A percentile compares a stretch with the other conserved stretches of the same genome.
Evolutionary conservation across 2,888 invertebrate species (phyloP).

Genomic region (Drosophila gaucha): DNA sequence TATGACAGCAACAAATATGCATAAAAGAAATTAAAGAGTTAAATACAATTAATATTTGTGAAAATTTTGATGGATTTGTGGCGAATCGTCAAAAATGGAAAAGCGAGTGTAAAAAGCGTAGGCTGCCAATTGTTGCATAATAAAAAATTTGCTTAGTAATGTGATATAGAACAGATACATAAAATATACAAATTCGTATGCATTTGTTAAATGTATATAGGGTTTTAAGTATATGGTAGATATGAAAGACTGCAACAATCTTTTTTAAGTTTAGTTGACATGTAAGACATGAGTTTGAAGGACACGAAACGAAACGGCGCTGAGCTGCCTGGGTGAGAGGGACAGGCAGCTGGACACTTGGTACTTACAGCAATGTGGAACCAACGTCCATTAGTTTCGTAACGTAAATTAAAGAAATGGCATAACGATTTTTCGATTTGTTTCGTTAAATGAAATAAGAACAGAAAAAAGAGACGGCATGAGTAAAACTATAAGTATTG

Average conservation of each 20-base stretch:
- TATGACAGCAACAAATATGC: constrained; percentile 67
- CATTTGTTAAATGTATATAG: constrained; percentile 31
- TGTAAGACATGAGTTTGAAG: constrained; percentile 26
- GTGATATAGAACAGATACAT: constrained; percentile 30
- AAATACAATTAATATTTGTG: constrained; percentile 59
- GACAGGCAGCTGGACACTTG: constrained; percentile 64
- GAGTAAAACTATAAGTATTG: constrained; percentile 55
- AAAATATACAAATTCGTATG: constrained; percentile 29
- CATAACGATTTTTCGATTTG: constrained; percentile 29
- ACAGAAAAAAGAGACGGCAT: constrained; percentile 50
- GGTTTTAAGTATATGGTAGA: constrained; percentile 19
- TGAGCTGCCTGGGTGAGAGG: constrained; percentile 25
- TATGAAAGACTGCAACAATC: constrained; percentile 28
- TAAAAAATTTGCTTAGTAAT: constrained; percentile 18
- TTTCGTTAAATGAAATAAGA: constrained; percentile 52
- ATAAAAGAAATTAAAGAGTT: constrained; percentile 65
- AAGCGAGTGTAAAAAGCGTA: constrained; percentile 43
- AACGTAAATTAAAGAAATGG: constrained; percentile 52
- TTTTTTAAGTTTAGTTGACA: constrained; percentile 24
- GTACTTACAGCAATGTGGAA: constrained; percentile 79
- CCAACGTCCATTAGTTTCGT: constrained; percentile 58
- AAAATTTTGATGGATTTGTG: constrained; percentile 27
- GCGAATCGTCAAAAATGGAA: constrained; percentile 27
- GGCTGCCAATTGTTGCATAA: constrained; percentile 41
- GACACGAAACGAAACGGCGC: constrained; percentile 52